These are phyloP conservation scores for Cacatua alba DNA, from an alignment of 2,113 vertebrate species.

Conservation along the genomic window DNA sequence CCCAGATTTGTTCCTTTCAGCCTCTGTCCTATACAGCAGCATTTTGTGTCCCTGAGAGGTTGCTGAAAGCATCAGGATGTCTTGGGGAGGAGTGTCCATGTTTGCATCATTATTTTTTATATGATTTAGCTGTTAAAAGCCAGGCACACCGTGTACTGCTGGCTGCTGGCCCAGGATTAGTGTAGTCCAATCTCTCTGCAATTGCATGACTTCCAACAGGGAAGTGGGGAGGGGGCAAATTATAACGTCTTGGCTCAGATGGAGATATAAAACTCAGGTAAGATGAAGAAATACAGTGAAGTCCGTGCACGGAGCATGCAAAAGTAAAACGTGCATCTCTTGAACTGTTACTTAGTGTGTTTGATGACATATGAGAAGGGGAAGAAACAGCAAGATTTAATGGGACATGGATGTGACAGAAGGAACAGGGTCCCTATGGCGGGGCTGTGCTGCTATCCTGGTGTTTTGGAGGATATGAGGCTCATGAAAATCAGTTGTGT, in stretches of 20 bases:
- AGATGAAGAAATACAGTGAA: background rate
- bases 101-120: slow-evolving; percentile 41
- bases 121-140: slow-evolving; percentile 35
- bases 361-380: background rate
- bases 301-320: background rate
- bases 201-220: background rate
- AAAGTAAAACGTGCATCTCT: background rate
- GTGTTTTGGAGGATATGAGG: background rate
- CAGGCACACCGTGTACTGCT: background rate
- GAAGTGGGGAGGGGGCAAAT: background rate
- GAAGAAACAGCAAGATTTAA: background rate
- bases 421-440: background rate
- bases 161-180: background rate
- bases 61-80: slow-evolving; percentile 29
- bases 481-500: background rate
- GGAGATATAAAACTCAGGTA: background rate
- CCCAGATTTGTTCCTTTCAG: background rate
- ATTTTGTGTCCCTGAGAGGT: background rate
- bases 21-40: background rate
- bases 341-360: background rate
- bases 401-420: background rate
- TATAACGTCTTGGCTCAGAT: background rate
- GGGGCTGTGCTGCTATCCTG: background rate
- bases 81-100: background rate
- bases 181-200: background rate